Conservation (phyloP, 2,113 vertebrate species). For the Odontophorus gujanensis region DNA sequence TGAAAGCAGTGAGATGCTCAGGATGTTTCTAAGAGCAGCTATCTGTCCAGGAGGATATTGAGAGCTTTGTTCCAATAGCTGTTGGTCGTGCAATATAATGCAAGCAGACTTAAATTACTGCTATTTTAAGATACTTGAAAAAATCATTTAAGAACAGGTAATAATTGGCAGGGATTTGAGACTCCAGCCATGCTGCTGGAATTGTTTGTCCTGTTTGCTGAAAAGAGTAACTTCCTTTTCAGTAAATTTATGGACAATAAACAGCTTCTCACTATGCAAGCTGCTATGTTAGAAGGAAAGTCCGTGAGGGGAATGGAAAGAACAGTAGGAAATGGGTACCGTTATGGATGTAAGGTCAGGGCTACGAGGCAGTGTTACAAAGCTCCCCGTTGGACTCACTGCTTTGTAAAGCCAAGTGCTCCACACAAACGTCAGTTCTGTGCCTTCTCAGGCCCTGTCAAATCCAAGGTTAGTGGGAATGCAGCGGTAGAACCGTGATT, state of each 20-base stretch:
- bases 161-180: neutral
- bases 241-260: neutral
- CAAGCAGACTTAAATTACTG: constrained; percentile 9
- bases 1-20: neutral
- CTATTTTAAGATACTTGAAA: neutral
- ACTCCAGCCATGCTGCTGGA: neutral
- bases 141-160: neutral
- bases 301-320: neutral
- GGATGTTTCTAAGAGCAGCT: neutral
- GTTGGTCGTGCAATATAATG: neutral
- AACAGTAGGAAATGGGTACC: neutral
- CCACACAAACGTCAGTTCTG: neutral
- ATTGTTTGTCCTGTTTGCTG: neutral
- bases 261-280: neutral
- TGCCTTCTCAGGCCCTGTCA: neutral
- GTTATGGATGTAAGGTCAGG: neutral
- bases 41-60: neutral
- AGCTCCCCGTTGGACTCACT: neutral
- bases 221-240: constrained; percentile 3
- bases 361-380: neutral
- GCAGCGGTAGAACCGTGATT: neutral
- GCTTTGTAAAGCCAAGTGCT: neutral
- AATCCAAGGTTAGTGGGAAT: fast-evolving
- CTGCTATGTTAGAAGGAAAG: neutral
- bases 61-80: neutral